Evolutionary conservation across 2,888 invertebrate species (phyloP).

Genomic region (Trichacis sp.): DNA sequence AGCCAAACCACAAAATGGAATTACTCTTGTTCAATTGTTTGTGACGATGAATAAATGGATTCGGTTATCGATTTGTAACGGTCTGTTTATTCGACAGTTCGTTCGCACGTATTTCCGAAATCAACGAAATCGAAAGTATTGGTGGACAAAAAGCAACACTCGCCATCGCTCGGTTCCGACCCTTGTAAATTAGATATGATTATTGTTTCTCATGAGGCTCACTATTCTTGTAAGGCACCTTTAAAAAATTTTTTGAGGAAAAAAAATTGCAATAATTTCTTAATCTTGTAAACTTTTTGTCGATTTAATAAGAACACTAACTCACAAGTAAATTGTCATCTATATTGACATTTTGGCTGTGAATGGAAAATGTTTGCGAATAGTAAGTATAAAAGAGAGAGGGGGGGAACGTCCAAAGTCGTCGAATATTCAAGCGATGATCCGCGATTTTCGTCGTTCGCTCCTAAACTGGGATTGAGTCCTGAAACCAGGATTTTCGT

Average conservation of each 20-base stretch:
- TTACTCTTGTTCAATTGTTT: conserved; percentile 63
- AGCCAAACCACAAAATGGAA: conserved; percentile 62
- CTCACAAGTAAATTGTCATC: too few species aligned
- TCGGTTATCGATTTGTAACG: conserved; percentile 54
- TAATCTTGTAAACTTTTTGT: too few species aligned
- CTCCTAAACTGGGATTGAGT: conserved; percentile 56
- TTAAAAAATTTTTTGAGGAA: too few species aligned
- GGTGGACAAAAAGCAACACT: not conserved
- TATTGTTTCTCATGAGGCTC: too few species aligned
- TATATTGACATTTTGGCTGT: too few species aligned
- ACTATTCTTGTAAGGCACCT: too few species aligned
- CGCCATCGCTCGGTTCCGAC: too few species aligned
- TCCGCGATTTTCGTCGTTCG: conserved; percentile 55
- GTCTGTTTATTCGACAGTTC: conserved; percentile 55
- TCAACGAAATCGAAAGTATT: not conserved
- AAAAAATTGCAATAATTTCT: too few species aligned
- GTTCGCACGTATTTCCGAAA: conserved; percentile 28
- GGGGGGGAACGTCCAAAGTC: conserved; percentile 16
- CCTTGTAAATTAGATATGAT: too few species aligned
- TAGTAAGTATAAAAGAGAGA: too few species aligned
- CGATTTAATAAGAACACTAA: too few species aligned
- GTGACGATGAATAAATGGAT: conserved; percentile 55
- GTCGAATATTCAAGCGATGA: conserved; percentile 51
- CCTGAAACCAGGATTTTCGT: conserved; percentile 41
- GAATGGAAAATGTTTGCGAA: not conserved